Percentiles rank a stretch among this genome's conserved stretches.
Evolutionary conservation across 2,888 invertebrate genomes (phyloP).

Genomic region (Pollenia angustigena): DNA sequence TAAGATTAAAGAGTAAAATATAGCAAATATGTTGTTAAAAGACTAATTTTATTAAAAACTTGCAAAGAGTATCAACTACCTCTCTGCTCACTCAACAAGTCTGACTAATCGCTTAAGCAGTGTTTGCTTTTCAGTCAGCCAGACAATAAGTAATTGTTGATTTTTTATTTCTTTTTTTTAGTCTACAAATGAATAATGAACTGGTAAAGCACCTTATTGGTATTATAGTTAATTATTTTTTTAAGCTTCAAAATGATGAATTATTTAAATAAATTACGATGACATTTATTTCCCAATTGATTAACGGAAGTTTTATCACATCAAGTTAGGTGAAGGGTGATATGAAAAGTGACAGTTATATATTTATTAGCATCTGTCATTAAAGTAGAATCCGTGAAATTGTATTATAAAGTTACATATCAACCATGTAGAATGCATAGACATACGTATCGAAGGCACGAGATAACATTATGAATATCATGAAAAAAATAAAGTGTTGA

Average conservation of each 20-base stretch:
- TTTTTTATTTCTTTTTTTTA: background rate
- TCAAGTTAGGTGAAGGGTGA: background rate
- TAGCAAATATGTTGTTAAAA: too few relatives aligned
- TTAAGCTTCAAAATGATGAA: constrained; percentile 29
- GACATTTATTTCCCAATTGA: constrained; percentile 24
- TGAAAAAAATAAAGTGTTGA: too few relatives aligned
- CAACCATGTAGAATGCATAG: too few relatives aligned
- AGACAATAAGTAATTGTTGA: constrained; percentile 4
- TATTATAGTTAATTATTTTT: background rate
- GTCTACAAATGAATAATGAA: constrained; percentile 33
- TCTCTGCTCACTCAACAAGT: too few relatives aligned
- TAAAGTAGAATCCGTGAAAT: too few relatives aligned
- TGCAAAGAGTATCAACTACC: too few relatives aligned
- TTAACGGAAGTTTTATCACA: background rate
- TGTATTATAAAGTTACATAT: too few relatives aligned
- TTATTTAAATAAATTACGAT: constrained; percentile 30
- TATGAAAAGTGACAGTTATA: background rate
- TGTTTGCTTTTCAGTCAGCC: background rate
- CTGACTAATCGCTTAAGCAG: constrained; percentile 8
- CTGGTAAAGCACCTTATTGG: constrained; percentile 7
- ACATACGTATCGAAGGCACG: too few relatives aligned
- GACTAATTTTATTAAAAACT: too few relatives aligned
- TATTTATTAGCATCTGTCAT: too few relatives aligned
- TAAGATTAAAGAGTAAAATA: too few relatives aligned
- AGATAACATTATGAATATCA: too few relatives aligned